These are phyloP conservation scores for Gallinago solitaria DNA, from an alignment of 2,797 vertebrate species.

Conservation along the genomic window DNA sequence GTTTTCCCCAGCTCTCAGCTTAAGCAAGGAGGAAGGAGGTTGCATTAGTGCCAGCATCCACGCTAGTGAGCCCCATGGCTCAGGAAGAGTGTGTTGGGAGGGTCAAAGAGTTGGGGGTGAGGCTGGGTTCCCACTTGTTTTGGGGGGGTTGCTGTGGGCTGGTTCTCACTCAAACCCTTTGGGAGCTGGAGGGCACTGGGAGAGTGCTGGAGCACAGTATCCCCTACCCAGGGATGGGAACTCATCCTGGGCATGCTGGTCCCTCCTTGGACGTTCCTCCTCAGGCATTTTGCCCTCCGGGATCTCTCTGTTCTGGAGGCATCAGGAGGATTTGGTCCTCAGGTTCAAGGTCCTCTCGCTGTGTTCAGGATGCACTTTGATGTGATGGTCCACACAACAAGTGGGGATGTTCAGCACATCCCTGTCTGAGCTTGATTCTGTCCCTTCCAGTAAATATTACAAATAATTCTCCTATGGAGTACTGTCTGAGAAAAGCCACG, in stretches of 20 bases:
- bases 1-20: background rate
- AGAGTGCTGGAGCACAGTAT: background rate
- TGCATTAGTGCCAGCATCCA: fast-evolving
- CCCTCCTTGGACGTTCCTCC: background rate
- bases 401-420: background rate
- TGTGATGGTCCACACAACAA: background rate
- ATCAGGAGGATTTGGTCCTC: background rate
- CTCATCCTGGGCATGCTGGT: background rate
- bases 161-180: background rate
- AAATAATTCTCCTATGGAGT: background rate
- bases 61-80: fast-evolving
- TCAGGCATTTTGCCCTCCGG: background rate
- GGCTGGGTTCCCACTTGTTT: background rate
- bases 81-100: background rate
- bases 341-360: background rate
- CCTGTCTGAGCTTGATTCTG: background rate
- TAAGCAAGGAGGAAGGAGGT: background rate
- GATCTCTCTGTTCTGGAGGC: background rate
- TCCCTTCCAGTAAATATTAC: background rate
- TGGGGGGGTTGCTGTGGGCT: background rate
- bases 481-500: background rate
- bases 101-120: background rate
- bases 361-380: fast-evolving
- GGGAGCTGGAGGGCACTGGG: background rate
- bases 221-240: background rate